phyloP scores from a whole-genome alignment of 2,888 invertebrate species.

The Rosalia funebris region DNA sequence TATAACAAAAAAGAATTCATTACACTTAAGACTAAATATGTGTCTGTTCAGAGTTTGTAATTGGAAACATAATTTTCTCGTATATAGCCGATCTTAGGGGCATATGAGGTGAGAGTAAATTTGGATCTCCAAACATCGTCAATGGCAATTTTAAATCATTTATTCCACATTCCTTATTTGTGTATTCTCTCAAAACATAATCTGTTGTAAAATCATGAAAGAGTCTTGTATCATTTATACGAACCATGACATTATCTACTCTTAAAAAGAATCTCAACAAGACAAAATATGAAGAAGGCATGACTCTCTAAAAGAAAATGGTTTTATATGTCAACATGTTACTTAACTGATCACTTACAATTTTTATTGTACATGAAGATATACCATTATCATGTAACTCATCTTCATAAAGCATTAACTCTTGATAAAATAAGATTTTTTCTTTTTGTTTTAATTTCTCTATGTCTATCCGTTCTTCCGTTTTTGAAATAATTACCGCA shows the following conservation, averaged over 20 bases:
- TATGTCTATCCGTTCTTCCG: conserved; percentile 83
- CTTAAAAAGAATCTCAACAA: conserved; percentile 91
- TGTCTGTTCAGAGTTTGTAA: background rate
- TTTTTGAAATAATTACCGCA: conserved; percentile 69
- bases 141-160: conserved; percentile 74
- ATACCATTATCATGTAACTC: conserved; percentile 98
- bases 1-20: too few relatives aligned
- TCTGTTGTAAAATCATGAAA: conserved; percentile 81
- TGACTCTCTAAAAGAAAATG: conserved; percentile 81
- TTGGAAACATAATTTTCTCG: conserved; percentile 61
- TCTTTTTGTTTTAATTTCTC: conserved; percentile 89
- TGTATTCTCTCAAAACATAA: conserved; percentile 85
- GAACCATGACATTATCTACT: conserved; percentile 91
- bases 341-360: conserved; percentile 75
- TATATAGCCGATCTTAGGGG: conserved; percentile 66
- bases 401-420: conserved; percentile 95
- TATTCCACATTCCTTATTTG: conserved; percentile 80
- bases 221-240: conserved; percentile 88
- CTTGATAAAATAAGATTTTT: conserved; percentile 92
- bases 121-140: conserved; percentile 73
- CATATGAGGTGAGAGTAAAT: conserved; percentile 74
- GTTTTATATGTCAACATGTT: too few relatives aligned
- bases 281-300: conserved; percentile 94
- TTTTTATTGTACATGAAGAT: conserved; percentile 89
- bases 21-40: background rate